A percentile compares a stretch with the other conserved stretches of the same genome.
These are phyloP conservation scores for Bambusicola thoracicus DNA, from an alignment of 2,113 vertebrate genomes.

Conservation along the genomic window DNA sequence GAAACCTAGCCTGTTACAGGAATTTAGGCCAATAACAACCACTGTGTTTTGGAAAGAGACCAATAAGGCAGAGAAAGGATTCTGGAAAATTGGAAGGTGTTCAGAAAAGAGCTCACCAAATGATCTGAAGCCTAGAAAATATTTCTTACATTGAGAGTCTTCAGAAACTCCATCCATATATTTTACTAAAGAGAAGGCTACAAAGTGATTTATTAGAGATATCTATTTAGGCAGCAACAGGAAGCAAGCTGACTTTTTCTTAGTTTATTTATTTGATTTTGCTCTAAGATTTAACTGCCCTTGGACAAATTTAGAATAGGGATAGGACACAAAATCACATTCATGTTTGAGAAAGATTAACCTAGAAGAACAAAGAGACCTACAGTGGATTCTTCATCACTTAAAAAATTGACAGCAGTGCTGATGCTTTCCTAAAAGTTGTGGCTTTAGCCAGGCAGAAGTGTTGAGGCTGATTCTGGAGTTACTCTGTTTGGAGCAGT, in stretches of 20 bases:
- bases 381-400: not conserved
- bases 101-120: not conserved
- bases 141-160: accelerated
- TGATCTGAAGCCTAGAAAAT: not conserved
- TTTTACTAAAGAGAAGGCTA: not conserved
- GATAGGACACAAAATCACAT: not conserved
- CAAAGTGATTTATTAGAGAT: not conserved
- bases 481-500: not conserved
- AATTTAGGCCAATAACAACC: not conserved
- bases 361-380: not conserved
- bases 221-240: not conserved
- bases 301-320: not conserved
- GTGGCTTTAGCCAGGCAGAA: not conserved
- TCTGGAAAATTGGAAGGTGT: not conserved
- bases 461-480: not conserved
- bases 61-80: not conserved
- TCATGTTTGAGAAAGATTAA: not conserved
- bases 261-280: not conserved
- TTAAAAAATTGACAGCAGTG: not conserved
- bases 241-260: not conserved
- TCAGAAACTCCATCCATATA: not conserved
- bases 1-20: not conserved
- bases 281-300: not conserved
- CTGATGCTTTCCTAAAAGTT: not conserved
- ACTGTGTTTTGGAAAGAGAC: not conserved